Conservation (phyloP, 2,797 vertebrate species). For the Pseudochromis fuscus region DNA sequence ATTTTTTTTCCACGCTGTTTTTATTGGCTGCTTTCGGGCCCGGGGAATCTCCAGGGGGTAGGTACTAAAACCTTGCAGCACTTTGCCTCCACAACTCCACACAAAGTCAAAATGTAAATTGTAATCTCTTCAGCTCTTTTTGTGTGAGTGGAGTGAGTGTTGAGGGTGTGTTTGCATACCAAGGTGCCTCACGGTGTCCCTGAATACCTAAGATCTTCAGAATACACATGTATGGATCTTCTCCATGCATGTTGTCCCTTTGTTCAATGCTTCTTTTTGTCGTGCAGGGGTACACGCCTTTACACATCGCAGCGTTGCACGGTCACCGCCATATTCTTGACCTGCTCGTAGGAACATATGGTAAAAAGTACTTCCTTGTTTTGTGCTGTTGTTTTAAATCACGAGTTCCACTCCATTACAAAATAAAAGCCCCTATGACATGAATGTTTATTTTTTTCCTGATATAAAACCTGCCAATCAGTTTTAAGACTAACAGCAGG, state of each 20-base stretch:
- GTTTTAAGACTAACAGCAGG: conserved; percentile 2
- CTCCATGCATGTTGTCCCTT: conserved; percentile 1
- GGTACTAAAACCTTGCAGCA: conserved; percentile 56
- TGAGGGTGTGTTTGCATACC: neutral
- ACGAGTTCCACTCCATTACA: neutral
- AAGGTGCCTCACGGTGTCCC: neutral
- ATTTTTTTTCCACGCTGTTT: conserved; percentile 66
- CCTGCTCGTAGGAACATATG: conserved; percentile 82
- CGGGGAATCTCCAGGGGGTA: conserved; percentile 85
- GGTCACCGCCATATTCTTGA: conserved; percentile 84
- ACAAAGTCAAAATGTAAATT: neutral
- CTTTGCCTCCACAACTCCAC: neutral
- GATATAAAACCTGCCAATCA: neutral
- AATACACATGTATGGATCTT: neutral
- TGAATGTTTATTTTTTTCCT: neutral
- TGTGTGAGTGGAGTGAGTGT: conserved; percentile 2
- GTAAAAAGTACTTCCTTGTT: conserved; percentile 69
- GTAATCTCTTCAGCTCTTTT: neutral
- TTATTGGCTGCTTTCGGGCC: conserved; percentile 62
- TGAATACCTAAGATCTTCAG: neutral
- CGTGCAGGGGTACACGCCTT: conserved; percentile 86
- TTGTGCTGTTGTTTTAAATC: neutral
- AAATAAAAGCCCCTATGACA: neutral
- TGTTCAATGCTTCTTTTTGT: conserved; percentile 12
- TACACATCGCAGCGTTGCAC: conserved; percentile 88